Base-by-base conservation (phyloP, 2,797 vertebrate species). In the Anguilla obscura region DNA sequence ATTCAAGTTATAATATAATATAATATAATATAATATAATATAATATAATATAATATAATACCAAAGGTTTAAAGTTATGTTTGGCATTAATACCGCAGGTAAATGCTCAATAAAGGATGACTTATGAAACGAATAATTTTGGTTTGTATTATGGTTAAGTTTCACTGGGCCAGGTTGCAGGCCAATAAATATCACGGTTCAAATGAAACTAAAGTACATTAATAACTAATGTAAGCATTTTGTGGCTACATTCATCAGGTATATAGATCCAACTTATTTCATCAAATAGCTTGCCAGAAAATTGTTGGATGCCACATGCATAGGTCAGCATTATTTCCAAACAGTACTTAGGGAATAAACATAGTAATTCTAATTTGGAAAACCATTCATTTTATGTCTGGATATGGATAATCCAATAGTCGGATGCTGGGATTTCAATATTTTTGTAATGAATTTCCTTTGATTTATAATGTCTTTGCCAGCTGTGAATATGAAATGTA, bases 381-480 rank as follows among this genome's bases (percentile, higher is more conserved):
- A 86, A 40, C 18, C 12, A 27, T 60, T 6, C 84, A 33, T 58
- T 66, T 40, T 33, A 79, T 21, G 14, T 45, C 40, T 86, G 40
- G 84, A 63, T 36, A 58, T 40, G 45, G 60, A 86, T 48, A 69
- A 86, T 71, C 45, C 60, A 45, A 86, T n/a, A 86, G 40, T 48
- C 60, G 10, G 85, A 69, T 71, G 27, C 58, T 27, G 76, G 56
- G 86, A 87, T 50, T 40, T 87, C 21, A 66, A 86, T 86, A 56
- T 85, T 60, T 85, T 85, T 21, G 14, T 45, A 69, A 86, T 40
- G 60, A 86, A 86, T 86, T 69, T 71, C 36, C 24, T 66, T 83
- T 87, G 54, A 8, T 87, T 66, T 83, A 87, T 69, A 87, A 87
- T 84, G 86, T 83, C 33, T 79, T 66, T 83, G 79, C 27, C n/a